phyloP scores from a whole-genome alignment of 2,888 invertebrate genomes.

The Eugnorisma glareosa region DNA sequence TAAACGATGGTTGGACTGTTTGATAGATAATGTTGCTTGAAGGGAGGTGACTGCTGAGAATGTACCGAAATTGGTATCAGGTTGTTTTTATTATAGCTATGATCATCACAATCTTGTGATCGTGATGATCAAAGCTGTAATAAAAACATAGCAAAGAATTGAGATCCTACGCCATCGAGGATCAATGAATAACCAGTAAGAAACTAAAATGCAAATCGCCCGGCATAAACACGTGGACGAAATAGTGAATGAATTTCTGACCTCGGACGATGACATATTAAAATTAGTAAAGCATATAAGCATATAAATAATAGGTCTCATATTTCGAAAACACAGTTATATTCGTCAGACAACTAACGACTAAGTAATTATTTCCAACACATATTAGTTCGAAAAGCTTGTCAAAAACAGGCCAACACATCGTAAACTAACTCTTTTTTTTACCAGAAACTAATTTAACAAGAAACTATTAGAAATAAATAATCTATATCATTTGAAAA shows the following conservation, averaged over 20 bases:
- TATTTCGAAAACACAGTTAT: constrained; percentile 21
- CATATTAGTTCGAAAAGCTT: constrained; percentile 30
- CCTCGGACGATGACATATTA: neutral
- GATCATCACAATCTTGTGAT: too few species aligned
- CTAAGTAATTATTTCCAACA: constrained; percentile 31
- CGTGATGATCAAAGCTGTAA: too few species aligned
- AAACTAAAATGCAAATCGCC: neutral
- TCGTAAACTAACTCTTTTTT: constrained; percentile 42
- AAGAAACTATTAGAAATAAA: constrained; percentile 35
- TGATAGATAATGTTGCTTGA: too few species aligned
- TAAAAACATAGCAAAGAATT: too few species aligned
- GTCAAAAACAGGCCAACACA: constrained; percentile 32
- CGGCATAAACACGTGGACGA: neutral
- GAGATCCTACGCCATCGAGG: too few species aligned
- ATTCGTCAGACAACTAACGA: constrained; percentile 20
- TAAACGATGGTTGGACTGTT: too few species aligned
- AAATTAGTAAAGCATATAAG: constrained; percentile 5
- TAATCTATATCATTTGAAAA: constrained; percentile 48
- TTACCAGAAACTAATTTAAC: constrained; percentile 25
- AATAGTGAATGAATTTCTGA: constrained; percentile 34
- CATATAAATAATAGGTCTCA: constrained; percentile 25
- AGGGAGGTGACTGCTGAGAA: too few species aligned
- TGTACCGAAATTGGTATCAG: too few species aligned
- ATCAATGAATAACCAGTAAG: neutral
- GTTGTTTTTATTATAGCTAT: too few species aligned